Conservation (phyloP, 2,113 vertebrate species). For the Cebidichthys violaceus region DNA sequence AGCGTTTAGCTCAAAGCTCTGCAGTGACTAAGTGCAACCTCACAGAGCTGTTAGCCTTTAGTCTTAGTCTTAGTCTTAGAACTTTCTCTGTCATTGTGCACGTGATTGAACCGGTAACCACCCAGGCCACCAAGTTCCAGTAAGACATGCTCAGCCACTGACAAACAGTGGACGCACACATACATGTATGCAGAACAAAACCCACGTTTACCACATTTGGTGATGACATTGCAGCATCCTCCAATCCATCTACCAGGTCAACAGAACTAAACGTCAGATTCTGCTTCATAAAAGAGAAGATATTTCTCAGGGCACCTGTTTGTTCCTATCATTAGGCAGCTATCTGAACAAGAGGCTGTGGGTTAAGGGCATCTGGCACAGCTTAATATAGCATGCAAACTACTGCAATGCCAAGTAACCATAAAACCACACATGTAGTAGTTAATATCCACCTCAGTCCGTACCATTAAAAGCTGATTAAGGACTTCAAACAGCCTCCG, state of each 20-base stretch:
- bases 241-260: background rate
- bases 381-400: conserved; percentile 75
- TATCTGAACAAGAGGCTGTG: conserved; percentile 60
- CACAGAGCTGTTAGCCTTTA: background rate
- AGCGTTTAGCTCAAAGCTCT: background rate
- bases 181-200: conserved; percentile 34
- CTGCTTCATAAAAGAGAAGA: conserved; percentile 27
- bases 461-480: conserved; percentile 78
- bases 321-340: conserved; percentile 69
- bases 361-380: conserved; percentile 71
- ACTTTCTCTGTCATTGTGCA: background rate
- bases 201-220: conserved; percentile 68
- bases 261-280: conserved; percentile 39
- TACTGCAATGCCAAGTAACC: conserved; percentile 76
- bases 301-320: conserved; percentile 75
- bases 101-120: conserved; percentile 26
- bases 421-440: conserved; percentile 80
- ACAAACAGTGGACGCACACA: conserved; percentile 27
- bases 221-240: no score
- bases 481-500: conserved; percentile 75
- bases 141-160: conserved; percentile 45
- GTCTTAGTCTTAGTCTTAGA: background rate
- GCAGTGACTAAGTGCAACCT: background rate
- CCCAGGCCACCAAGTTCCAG: conserved; percentile 43
- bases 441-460: conserved; percentile 73